Percentiles rank a stretch among this genome's conserved stretches.
phyloP scores from a whole-genome alignment of 2,888 invertebrate species.

The Ennomos fuscantarius region DNA sequence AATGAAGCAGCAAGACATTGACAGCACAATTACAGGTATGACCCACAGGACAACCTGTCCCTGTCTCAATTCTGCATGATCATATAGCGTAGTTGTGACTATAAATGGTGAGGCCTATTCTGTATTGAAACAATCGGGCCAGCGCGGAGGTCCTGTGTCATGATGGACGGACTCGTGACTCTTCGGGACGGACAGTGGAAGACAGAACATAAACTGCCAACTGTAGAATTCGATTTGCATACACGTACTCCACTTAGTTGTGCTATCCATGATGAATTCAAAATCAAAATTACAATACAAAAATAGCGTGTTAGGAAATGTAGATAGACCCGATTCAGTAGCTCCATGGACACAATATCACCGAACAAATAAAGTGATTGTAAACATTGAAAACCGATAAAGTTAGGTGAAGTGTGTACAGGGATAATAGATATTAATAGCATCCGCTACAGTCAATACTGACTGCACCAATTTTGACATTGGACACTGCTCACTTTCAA shows the following conservation, averaged over 20 bases:
- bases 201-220: constrained; percentile 1
- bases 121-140: constrained; percentile 35
- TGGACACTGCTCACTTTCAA: constrained; percentile 6
- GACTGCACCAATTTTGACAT: neutral
- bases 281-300: too few species aligned
- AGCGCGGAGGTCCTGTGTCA: constrained; percentile 53
- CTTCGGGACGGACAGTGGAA: constrained; percentile 10
- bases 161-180: constrained; percentile 64
- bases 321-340: too few species aligned
- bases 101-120: constrained; percentile 25
- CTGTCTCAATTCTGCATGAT: constrained; percentile 28
- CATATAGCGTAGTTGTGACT: constrained; percentile 21
- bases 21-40: constrained; percentile 26
- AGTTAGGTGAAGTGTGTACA: too few species aligned
- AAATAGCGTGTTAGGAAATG: too few species aligned
- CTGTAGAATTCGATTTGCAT: too few species aligned
- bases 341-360: neutral
- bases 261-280: neutral
- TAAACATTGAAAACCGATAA: neutral
- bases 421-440: too few species aligned
- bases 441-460: too few species aligned
- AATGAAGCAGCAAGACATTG: constrained; percentile 12
- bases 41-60: constrained; percentile 23
- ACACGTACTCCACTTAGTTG: too few species aligned
- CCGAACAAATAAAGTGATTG: neutral